Evolutionary conservation across 35 echinoderm and acorn worm genomes (phyloP).

Genomic region (Acanthaster planci): DNA sequence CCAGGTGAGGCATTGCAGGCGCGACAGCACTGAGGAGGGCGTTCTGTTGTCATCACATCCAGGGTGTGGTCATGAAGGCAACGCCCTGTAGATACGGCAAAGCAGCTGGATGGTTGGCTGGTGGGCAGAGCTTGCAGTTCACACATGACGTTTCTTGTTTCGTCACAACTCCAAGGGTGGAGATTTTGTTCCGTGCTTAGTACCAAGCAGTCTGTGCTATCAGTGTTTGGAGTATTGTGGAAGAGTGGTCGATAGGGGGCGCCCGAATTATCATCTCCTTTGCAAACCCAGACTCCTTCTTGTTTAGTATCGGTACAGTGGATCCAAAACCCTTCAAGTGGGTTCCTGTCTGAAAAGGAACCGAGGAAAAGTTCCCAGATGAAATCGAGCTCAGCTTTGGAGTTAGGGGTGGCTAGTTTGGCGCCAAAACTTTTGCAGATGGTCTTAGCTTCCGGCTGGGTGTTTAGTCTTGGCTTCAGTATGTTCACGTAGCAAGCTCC

Average conservation of each 20-base stretch:
- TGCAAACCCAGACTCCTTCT: background rate
- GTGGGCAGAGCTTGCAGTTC: background rate
- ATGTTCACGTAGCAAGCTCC: background rate
- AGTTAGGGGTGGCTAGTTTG: background rate
- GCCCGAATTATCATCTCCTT: background rate
- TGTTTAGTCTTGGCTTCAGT: background rate
- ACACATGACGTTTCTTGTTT: background rate
- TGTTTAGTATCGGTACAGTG: background rate
- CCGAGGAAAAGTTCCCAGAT: background rate
- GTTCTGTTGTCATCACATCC: background rate
- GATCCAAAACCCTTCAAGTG: background rate
- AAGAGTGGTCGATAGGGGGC: background rate
- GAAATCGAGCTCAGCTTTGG: background rate
- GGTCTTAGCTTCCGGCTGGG: background rate
- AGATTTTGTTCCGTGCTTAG: background rate
- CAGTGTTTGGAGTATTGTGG: background rate
- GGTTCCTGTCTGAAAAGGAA: background rate
- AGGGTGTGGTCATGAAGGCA: slow-evolving; percentile 16
- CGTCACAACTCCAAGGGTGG: background rate
- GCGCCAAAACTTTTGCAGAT: slow-evolving; percentile 10
- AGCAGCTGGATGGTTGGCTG: background rate
- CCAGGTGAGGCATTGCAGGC: background rate
- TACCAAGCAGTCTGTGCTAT: background rate
- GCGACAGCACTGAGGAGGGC: background rate
- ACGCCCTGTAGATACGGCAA: background rate